Evolutionary conservation across 53 echinoderm and acorn worm species (phyloP), one percentile per base, ranked within the genome.

Genomic region (Echinometra lucunter): DNA sequence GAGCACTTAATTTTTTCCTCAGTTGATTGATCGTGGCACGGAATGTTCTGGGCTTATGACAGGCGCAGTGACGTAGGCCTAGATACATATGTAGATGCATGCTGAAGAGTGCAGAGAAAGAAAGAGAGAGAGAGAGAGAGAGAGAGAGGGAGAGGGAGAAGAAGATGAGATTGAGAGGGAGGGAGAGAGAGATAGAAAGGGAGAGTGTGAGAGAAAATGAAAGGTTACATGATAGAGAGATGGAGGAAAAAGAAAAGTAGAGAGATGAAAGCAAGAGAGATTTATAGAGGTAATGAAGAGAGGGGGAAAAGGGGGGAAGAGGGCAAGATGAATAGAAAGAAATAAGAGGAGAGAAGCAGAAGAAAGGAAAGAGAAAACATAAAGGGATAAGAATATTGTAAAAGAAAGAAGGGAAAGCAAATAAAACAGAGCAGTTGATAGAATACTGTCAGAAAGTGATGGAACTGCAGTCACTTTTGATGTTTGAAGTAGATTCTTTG

Each of bases 1-100:
- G 85, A 85, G 85, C 85, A 85, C 85, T 53, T 85, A 85, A 85
- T 85, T 85, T 85, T 85, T 78, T 21, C 28, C 21, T 72, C 40
- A 49, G 85, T 53, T 85, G 85, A 85, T 85, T 85, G 45, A 85
- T 85, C 45, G 85, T 38, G n/a, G 30, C 49, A 12, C 85, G 49
- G 85, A 47, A 85, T 49, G 85, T 49, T 49, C 40, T 78, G 40
- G 78, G 85, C 85, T 85, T 82, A 44, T 44, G 85, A 85, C 85
- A 85, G 53, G 45, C 85, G 28, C 53, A 16, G 85, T 45, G 85
- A 47, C 49, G 45, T 58, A 90, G 90, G n/a, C n/a, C n/a, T n/a
- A n/a, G n/a, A n/a, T n/a, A n/a, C n/a, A n/a, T n/a, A n/a, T n/a
- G n/a, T n/a, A 32, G 12, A 11, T 10, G 85, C 53, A 88, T 16